A percentile compares a stretch with the other conserved stretches of the same genome.
phyloP scores from a whole-genome alignment of 2,797 vertebrate species.

The Sternarchorhynchus goeldii region DNA sequence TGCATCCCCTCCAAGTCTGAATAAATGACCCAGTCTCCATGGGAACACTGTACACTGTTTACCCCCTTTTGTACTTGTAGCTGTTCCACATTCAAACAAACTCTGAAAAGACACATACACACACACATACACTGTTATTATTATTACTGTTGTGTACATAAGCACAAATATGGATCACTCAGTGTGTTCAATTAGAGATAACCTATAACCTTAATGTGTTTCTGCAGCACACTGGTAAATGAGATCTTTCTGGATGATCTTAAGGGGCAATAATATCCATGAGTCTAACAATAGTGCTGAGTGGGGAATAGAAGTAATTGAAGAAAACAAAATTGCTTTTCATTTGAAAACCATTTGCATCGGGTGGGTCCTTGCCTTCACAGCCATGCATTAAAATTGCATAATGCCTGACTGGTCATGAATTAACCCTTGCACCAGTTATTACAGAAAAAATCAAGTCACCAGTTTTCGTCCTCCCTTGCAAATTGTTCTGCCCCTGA shows the following conservation, averaged over 20 bases:
- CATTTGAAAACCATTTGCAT: slow-evolving; percentile 26
- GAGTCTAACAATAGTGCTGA: slow-evolving; percentile 30
- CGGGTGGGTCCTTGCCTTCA: too few relatives aligned
- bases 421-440: too few relatives aligned
- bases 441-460: too few relatives aligned
- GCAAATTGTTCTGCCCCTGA: too few relatives aligned
- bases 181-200: slow-evolving; percentile 32
- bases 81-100: slow-evolving; percentile 19
- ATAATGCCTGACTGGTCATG: too few relatives aligned
- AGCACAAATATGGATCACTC: slow-evolving; percentile 6
- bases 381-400: too few relatives aligned
- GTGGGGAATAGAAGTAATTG: slow-evolving; percentile 36
- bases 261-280: slow-evolving; percentile 34
- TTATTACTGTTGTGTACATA: slow-evolving; percentile 10
- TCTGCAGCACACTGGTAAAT: slow-evolving; percentile 26
- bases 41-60: slow-evolving; percentile 38
- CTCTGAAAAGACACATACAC: slow-evolving; percentile 36
- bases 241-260: slow-evolving; percentile 25
- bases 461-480: too few relatives aligned
- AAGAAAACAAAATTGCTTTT: slow-evolving; percentile 39
- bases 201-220: slow-evolving; percentile 3
- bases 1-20: slow-evolving; percentile 25
- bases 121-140: slow-evolving; percentile 37
- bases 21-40: slow-evolving; percentile 44
- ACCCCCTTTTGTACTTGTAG: slow-evolving; percentile 40